phyloP scores from a whole-genome alignment of 2,888 invertebrate genomes.

The Lottia scabra region DNA sequence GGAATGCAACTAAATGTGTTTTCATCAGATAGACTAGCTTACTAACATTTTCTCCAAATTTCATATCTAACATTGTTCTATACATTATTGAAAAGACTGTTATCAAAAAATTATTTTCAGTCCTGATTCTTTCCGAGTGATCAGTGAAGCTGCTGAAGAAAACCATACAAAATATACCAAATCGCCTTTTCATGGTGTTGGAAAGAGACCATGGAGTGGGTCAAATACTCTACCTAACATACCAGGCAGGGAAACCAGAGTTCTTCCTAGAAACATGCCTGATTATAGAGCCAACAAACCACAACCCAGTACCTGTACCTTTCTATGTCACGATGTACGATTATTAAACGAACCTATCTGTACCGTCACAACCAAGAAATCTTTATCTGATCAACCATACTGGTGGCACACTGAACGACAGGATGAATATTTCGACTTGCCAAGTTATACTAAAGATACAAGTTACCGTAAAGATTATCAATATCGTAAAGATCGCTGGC shows the following conservation, averaged over 20 bases:
- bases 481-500: slow-evolving; percentile 30
- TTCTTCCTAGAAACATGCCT: slow-evolving; percentile 26
- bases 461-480: slow-evolving; percentile 55
- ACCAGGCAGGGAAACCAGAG: slow-evolving; percentile 40
- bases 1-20: no score
- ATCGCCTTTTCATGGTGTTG: not conserved
- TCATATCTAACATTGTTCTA: no score
- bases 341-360: slow-evolving; percentile 65
- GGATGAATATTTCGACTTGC: slow-evolving; percentile 42
- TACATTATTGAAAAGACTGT: no score
- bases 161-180: slow-evolving; percentile 40
- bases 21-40: no score
- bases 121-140: slow-evolving; percentile 64
- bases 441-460: slow-evolving; percentile 56
- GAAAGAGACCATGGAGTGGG: slow-evolving; percentile 18
- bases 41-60: not conserved
- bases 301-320: slow-evolving; percentile 56
- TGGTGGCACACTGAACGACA: slow-evolving; percentile 62
- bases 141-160: slow-evolving; percentile 58
- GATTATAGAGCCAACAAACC: slow-evolving; percentile 56
- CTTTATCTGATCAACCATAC: slow-evolving; percentile 44
- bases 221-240: slow-evolving; percentile 41
- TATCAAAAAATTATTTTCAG: slow-evolving; percentile 50
- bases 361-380: slow-evolving; percentile 53
- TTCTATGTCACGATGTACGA: slow-evolving; percentile 61